phyloP scores from a whole-genome alignment of 2,888 invertebrate species.

The Homarus gammarus region DNA sequence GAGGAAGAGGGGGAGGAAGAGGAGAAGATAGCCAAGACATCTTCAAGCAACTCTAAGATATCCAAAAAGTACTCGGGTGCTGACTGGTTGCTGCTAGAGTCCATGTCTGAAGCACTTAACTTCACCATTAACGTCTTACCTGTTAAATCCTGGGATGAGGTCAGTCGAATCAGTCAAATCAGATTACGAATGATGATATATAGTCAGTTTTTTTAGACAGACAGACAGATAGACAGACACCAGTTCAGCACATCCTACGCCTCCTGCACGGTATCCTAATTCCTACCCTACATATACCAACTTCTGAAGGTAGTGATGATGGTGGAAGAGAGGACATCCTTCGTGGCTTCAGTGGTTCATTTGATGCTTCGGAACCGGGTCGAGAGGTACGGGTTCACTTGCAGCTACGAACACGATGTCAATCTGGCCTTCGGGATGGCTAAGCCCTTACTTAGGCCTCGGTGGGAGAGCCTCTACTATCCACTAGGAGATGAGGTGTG shows the following conservation, averaged over 20 bases:
- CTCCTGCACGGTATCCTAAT: too few relatives aligned
- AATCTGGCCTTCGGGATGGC: slow-evolving; percentile 52
- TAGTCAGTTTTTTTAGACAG: neutral
- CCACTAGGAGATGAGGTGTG: slow-evolving; percentile 41
- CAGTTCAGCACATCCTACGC: too few relatives aligned
- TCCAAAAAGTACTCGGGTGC: slow-evolving; percentile 3
- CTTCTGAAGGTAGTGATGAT: slow-evolving; percentile 30
- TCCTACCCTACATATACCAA: too few relatives aligned
- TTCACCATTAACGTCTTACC: slow-evolving; percentile 37
- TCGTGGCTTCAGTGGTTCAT: slow-evolving; percentile 55
- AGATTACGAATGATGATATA: neutral
- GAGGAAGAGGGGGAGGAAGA: neutral
- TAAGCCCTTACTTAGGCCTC: slow-evolving; percentile 48
- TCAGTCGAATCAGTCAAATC: neutral
- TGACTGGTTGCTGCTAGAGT: slow-evolving; percentile 33
- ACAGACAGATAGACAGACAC: neutral
- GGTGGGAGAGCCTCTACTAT: slow-evolving; percentile 58
- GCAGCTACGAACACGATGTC: slow-evolving; percentile 39
- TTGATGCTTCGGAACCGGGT: slow-evolving; percentile 41
- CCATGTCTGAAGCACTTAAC: slow-evolving; percentile 14
- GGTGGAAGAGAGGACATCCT: slow-evolving; percentile 38
- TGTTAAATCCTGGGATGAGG: slow-evolving; percentile 15
- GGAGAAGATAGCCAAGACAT: too few relatives aligned
- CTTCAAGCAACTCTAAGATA: too few relatives aligned
- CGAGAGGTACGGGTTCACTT: slow-evolving; percentile 20